Base-by-base conservation (phyloP, 1,140 invertebrate species). In the Ptiloglossa arizonensis region DNA sequence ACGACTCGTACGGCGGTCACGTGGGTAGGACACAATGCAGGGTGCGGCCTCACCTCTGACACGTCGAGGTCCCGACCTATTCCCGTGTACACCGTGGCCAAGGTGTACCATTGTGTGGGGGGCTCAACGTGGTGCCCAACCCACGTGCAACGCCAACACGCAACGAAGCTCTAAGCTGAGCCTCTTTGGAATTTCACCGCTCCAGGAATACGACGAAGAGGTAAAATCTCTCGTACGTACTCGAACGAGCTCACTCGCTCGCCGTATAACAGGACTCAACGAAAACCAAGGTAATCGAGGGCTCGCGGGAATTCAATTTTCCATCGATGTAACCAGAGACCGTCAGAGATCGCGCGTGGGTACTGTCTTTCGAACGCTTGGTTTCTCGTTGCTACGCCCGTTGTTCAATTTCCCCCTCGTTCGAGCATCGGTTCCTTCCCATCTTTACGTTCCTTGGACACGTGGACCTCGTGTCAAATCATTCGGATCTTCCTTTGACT, bases 41-140 rank as follows among this genome's bases (percentile, higher is more conserved):
- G 90, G 90, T 91, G 90, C 90, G 90, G 90, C 90, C 68, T 92
- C 88, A 92, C 91, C 91, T 92, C 87, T 92, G 90, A 92, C 91
- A 90, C 88, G 82, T 76, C 56, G 66, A 73, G 90, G 89, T 91
- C 90, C 73, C 80, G 89, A 90, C 88, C 90, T 90, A 87, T 90
- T 88, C 83, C 81, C 79, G 70, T 82, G 81, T 82, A 83, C 83
- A 80, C 81, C 56, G n/a, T n/a, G 82, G 81, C 78, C 79, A 71
- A 79, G 86, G 75, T 80, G 62, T 85, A 79, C 78, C 83, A 83
- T 80, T 80, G 79, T 86, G 68, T 74, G 81, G 66, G 76, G 73
- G 82, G 59, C 76, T 74, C 83, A 73, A 80, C 69, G 82, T 70
- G 79, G 76, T 79, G 79, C 82, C 82, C 87, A 83, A 77, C 89